Percentiles rank a stretch among this genome's conserved stretches.
Evolutionary conservation across 2,888 invertebrate species (phyloP).

Genomic region (Sericinus montela): DNA sequence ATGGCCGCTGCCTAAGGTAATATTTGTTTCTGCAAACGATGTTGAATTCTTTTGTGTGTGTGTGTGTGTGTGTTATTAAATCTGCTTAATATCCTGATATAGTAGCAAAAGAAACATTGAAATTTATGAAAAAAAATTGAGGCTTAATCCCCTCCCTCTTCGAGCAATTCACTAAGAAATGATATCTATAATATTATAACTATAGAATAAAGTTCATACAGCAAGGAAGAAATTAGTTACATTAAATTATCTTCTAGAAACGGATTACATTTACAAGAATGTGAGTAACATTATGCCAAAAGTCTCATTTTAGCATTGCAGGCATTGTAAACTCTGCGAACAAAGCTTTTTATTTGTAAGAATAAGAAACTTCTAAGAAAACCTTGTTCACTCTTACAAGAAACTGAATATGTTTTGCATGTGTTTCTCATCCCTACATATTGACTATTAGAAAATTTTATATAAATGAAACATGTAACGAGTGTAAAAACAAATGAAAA

Average conservation of each 20-base stretch:
- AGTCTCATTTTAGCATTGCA: slow-evolving; percentile 15
- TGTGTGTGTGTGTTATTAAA: too few relatives aligned
- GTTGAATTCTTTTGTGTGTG: too few relatives aligned
- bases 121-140: too few relatives aligned
- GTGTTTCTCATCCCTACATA: not conserved
- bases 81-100: too few relatives aligned
- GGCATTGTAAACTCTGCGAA: slow-evolving; percentile 11
- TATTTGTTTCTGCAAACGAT: too few relatives aligned
- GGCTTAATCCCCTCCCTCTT: too few relatives aligned
- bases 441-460: not conserved
- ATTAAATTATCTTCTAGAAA: slow-evolving; percentile 3
- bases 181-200: too few relatives aligned
- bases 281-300: slow-evolving; percentile 16
- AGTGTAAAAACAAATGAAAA: too few relatives aligned
- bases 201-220: too few relatives aligned
- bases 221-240: too few relatives aligned
- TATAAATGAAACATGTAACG: not conserved
- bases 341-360: slow-evolving; percentile 13
- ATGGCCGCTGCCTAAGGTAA: not conserved
- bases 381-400: slow-evolving; percentile 1
- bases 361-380: slow-evolving; percentile 9
- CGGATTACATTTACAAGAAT: slow-evolving; percentile 11
- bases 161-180: too few relatives aligned
- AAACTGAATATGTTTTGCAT: slow-evolving; percentile 1
- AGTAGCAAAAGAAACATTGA: too few relatives aligned